These are phyloP conservation scores for Pipra filicauda DNA, from an alignment of 2,113 vertebrate species.

Conservation along the genomic window DNA sequence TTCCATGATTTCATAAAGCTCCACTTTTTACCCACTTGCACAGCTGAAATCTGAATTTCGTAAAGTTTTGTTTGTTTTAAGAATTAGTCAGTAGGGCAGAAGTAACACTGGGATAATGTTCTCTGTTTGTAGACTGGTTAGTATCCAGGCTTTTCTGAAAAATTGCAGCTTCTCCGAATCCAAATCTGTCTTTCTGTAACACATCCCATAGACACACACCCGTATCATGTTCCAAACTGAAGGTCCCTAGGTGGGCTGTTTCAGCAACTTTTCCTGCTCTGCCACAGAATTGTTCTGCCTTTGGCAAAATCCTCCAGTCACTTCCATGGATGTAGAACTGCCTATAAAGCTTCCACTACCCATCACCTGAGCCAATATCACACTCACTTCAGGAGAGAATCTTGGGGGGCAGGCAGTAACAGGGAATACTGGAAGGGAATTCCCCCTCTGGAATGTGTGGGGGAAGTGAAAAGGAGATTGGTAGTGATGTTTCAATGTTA, in stretches of 20 bases:
- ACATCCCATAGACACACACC: neutral
- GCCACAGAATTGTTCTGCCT: neutral
- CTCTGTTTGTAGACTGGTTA: neutral
- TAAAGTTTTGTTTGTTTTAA: slow-evolving; percentile 6
- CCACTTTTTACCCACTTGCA: slow-evolving; percentile 7
- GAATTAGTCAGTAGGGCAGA: slow-evolving; percentile 26
- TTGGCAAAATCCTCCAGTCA: neutral
- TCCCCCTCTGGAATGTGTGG: neutral
- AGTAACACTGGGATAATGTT: neutral
- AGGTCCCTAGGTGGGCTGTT: neutral
- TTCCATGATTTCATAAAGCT: slow-evolving; percentile 26
- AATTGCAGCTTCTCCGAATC: neutral
- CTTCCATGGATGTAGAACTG: neutral
- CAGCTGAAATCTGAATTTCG: slow-evolving; percentile 10
- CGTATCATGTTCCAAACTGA: neutral
- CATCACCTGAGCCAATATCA: neutral
- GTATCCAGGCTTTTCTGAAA: neutral
- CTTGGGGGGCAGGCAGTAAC: neutral
- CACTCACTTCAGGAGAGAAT: neutral
- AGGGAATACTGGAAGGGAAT: neutral
- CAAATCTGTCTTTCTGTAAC: neutral
- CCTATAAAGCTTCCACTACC: neutral
- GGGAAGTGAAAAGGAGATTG: neutral
- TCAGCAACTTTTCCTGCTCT: neutral
- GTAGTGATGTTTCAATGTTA: neutral